phyloP scores from a whole-genome alignment of 1,140 invertebrate genomes.

The Bombus fervidus region DNA sequence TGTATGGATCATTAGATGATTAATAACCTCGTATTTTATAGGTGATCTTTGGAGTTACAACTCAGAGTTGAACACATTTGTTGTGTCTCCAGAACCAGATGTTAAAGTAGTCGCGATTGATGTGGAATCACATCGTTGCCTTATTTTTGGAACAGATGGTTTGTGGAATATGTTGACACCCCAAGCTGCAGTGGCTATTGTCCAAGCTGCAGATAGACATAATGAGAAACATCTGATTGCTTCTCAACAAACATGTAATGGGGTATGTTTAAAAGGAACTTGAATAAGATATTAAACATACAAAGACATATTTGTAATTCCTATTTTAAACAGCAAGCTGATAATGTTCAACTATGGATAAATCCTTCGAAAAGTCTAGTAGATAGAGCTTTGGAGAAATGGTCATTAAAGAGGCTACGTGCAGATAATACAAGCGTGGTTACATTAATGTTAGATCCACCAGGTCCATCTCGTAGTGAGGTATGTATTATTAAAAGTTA shows the following conservation, averaged over 20 bases:
- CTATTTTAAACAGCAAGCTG: constrained; percentile 68
- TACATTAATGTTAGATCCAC: constrained; percentile 95
- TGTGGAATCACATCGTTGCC: constrained; percentile 89
- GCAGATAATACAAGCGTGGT: constrained; percentile 98
- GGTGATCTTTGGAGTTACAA: constrained; percentile 99
- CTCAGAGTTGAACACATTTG: constrained; percentile 92
- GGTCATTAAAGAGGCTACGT: constrained; percentile 90
- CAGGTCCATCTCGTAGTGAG: constrained; percentile 89
- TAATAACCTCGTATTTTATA: constrained; percentile 67
- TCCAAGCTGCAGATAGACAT: constrained; percentile 90
- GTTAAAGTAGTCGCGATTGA: constrained; percentile 94
- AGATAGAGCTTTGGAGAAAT: constrained; percentile 91
- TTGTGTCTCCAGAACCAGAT: constrained; percentile 98
- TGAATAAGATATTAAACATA: constrained; percentile 10
- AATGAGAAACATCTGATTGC: constrained; percentile 87
- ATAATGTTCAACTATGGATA: constrained; percentile 85
- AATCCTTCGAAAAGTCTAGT: constrained; percentile 96
- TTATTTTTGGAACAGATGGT: constrained; percentile 98
- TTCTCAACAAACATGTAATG: constrained; percentile 81
- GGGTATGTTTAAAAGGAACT: constrained; percentile 64
- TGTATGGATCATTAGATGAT: not conserved
- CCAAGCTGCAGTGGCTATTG: constrained; percentile 91
- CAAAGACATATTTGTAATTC: constrained; percentile 1
- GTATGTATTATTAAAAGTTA: constrained; percentile 73
- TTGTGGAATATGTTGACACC: constrained; percentile 97